Evolutionary conservation across 2,888 invertebrate species (phyloP), one percentile per base, ranked within the genome.

Genomic region (Aphidius colemani): DNA sequence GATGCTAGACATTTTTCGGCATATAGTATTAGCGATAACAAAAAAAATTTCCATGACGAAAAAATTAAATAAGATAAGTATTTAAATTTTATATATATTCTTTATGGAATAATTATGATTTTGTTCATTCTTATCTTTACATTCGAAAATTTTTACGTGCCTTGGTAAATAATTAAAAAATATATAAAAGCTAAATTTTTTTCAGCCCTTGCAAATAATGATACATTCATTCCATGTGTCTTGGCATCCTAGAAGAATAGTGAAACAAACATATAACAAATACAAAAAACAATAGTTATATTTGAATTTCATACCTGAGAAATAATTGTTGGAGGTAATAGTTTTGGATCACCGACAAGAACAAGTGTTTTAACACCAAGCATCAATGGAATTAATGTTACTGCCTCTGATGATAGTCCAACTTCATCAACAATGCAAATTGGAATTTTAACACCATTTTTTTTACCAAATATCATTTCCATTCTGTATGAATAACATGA

Each of bases 331-430:
- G 94, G 92, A 1, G 93, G 92, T 60, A 95, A 84, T 78, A 95
- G 95, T 74, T 90, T 88, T 4, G 92, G 91, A 83, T 96, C 95
- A 0, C 95, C 96, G 43, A 95, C 91, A 68, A 96, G 84, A 50
- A 95, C 87, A 53, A 96, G 83, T 60, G 88, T 90, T 55, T 86
- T 88, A 7, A 93, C 87, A 58, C 89, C 89, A 67, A 93, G 87
- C 74, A 88, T 86, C 49, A 95, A 84, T 0, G 95, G 95, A 68
- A 93, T 87, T 69, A 95, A 82, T 3, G 89, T 87, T 82, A 93
- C 94, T 2, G 92, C 88, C 80, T 96, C 96, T 45, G 88, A 89
- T 69, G 92, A 91, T 77, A 95, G 94, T 0, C 93, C 92, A 7
- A 95, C 94, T 84, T 96, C 94, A 81, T 94, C 94, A 60, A 94